These are phyloP conservation scores for Synanthedon formicaeformis DNA, from an alignment of 2,888 invertebrate species.

Conservation along the genomic window DNA sequence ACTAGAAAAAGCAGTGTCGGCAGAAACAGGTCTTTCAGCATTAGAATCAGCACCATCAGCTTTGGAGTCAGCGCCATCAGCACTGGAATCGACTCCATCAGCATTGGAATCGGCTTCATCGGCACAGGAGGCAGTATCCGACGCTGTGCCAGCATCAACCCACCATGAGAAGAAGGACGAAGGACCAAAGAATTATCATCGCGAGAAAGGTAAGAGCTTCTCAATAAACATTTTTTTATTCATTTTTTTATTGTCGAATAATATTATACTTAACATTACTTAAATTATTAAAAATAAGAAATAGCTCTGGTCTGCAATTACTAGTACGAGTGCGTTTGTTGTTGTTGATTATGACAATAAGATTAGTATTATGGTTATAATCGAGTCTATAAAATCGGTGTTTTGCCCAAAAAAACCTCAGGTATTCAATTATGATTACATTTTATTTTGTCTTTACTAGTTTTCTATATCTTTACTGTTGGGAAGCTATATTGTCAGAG, in stretches of 20 bases:
- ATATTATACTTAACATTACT: neutral
- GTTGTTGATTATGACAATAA: no score
- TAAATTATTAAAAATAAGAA: neutral
- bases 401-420: no score
- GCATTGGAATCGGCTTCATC: conserved; percentile 9
- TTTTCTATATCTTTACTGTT: no score
- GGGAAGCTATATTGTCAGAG: no score
- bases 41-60: conserved; percentile 8
- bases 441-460: no score
- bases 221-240: neutral
- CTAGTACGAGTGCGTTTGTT: no score
- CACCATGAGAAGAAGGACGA: conserved; percentile 32
- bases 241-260: neutral
- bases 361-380: no score
- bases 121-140: conserved; percentile 18
- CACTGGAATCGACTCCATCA: conserved; percentile 11
- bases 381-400: no score
- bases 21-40: conserved; percentile 6
- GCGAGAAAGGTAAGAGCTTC: conserved; percentile 37
- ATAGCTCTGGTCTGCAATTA: no score
- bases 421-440: no score
- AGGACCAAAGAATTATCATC: conserved; percentile 27
- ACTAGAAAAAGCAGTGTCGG: neutral
- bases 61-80: conserved; percentile 7
- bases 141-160: conserved; percentile 39